phyloP scores from a whole-genome alignment of 2,113 vertebrate genomes.

The Cariama cristata region DNA sequence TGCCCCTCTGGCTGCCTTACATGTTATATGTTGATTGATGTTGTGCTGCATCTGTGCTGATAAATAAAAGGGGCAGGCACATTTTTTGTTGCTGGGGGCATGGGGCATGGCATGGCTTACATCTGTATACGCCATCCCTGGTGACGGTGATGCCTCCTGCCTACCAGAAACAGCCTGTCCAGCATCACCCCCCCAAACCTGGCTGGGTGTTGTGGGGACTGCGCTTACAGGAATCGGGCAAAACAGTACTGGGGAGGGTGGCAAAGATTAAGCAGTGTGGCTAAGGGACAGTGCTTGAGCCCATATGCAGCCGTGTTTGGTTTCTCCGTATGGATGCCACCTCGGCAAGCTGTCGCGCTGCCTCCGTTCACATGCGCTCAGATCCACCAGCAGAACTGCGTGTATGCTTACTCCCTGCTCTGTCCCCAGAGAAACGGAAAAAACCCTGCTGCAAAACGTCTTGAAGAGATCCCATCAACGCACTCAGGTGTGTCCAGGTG shows the following conservation, averaged over 20 bases:
- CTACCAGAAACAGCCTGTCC: not conserved
- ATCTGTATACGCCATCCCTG: not conserved
- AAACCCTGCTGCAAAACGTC: fast-evolving
- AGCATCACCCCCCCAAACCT: not conserved
- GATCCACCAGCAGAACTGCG: not conserved
- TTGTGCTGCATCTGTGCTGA: not conserved
- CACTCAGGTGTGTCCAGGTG: not conserved
- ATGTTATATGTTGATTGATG: fast-evolving
- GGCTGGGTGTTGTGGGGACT: not conserved
- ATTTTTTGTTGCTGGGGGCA: not conserved
- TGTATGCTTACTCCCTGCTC: not conserved
- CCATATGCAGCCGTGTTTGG: fast-evolving
- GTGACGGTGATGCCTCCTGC: not conserved
- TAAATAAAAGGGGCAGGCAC: not conserved
- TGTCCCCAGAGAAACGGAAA: not conserved
- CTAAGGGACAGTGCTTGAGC: not conserved
- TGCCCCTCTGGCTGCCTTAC: not conserved
- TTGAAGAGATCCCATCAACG: not conserved
- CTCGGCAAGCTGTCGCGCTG: not conserved
- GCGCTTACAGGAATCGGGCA: not conserved
- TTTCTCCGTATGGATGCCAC: not conserved
- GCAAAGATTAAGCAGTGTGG: not conserved
- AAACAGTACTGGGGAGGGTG: not conserved
- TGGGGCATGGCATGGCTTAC: not conserved
- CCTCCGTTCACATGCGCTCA: not conserved